Conservation (phyloP, 2,113 vertebrate species). For the Channa maculata region DNA sequence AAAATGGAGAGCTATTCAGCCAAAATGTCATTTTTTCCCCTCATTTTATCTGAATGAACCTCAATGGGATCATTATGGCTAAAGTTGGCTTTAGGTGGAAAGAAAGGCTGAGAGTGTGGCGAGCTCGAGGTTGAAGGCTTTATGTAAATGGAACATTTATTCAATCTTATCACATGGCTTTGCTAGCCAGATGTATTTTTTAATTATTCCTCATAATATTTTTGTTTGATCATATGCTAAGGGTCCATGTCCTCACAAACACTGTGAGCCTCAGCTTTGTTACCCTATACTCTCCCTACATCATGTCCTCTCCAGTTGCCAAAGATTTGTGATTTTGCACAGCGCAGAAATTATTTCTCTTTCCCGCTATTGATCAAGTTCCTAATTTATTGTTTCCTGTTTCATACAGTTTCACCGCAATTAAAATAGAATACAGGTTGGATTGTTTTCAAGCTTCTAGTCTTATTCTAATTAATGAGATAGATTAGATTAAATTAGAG, state of each 20-base stretch:
- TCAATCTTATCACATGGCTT: neutral
- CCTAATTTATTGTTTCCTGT: neutral
- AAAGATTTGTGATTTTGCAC: no score
- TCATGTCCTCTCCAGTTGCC: no score
- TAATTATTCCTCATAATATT: neutral
- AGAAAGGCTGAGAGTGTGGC: neutral
- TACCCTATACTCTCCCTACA: no score
- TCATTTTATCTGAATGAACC: conserved; percentile 7
- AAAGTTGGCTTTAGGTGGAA: neutral
- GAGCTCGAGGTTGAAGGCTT: neutral
- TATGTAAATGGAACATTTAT: neutral
- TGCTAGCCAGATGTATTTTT: neutral
- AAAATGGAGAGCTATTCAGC: conserved; percentile 9
- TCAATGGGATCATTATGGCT: neutral
- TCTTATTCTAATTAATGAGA: conserved; percentile 28
- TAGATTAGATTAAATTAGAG: conserved; percentile 12
- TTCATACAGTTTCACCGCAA: neutral
- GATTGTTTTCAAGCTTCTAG: neutral
- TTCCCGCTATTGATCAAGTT: neutral
- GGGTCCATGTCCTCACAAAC: neutral
- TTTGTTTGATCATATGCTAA: no score
- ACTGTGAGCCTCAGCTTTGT: neutral
- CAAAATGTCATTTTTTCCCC: neutral
- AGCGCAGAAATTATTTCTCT: neutral
- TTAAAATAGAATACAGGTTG: neutral